Evolutionary conservation across 2,888 invertebrate genomes (phyloP), one percentile per base, ranked within the genome.

Genomic region (Cephus nigrinus): DNA sequence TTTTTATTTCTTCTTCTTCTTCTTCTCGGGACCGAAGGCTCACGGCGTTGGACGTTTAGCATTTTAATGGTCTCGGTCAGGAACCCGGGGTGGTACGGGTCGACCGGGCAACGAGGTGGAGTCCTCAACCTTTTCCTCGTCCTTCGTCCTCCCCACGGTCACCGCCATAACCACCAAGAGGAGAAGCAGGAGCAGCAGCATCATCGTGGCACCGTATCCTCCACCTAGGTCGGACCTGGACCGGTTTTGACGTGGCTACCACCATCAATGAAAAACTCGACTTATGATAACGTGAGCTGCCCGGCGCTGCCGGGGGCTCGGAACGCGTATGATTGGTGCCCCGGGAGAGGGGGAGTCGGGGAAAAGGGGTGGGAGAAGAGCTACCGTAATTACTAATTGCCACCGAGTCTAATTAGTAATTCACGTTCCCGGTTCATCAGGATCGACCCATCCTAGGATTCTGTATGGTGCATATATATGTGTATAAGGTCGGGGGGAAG

Each of bases 361-460:
- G 55, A 78, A 76, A 74, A 15, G 34, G 75, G 9, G 31, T 71
- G 74, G 73, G 77, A 75, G 74, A 75, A 76, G 79, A 77, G 85
- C 86, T 86, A 85, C 87, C 84, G 87, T 90, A 89, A 90, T 90
- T 90, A 89, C 87, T 87, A 90, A 89, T 90, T 89, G 89, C 88
- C 86, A 81, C 85, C 84, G 84, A 81, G 85, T 81, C 85, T 87
- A 88, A 90, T 90, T 90, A 90, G 86, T 84, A 84, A 88, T 88
- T 87, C 87, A 76, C 78, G 76, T 80, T 72, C 74, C 78, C 34
- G 78, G 78, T 76, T 78, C 78, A 76, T 78, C 75, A 76, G 78
- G 78, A 68, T 75, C 68, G 78, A 78, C 73, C 75, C 73, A 80
- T 76, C 78, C 76, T 75, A 55, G 23, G 55, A 55, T 23, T 55